Base-by-base conservation (phyloP, 2,113 vertebrate genomes). In the Numenius arquata region DNA sequence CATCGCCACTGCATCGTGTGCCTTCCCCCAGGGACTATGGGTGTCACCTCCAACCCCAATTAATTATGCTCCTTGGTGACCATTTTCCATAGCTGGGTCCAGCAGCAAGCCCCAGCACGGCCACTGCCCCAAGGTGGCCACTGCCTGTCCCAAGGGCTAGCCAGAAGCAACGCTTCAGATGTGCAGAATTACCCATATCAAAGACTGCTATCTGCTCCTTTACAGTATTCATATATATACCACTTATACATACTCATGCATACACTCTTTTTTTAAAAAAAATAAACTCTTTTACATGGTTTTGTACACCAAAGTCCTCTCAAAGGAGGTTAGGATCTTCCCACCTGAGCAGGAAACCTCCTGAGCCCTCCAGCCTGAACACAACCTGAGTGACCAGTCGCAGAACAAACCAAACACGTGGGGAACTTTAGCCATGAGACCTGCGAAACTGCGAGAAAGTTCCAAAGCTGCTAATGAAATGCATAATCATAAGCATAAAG, bases 1-100 rank as follows among this genome's bases (percentile, higher is more conserved):
- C 6, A 1, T 34, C 3, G n/a, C 62, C 47, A 3, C 43, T 2
- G 0, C 27, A 16, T 36, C 32, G 3, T 5, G 2, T 15, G 0
- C 67, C 83, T 12, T 8, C 40, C 77, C 53, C 71, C 7, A 5
- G 20, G 50, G 50, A 19, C 59, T 6, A 15, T 1, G 0, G 29
- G 59, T 13, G 3, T 18, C 48, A 11, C 19, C 68, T 15, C 19
- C 6, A 2, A 17, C 2, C 58, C 77, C 58, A 21, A 0, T 36
- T 56, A 9, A 34, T 40, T 5, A 22, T 1, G 1, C 38, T 34
- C 11, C 2, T 26, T 2, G 1, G 5, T 5, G 19, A n/a, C 50
- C 0, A 0, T 56, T 40, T 29, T 48, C 14, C 36, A 7, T 3
- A 48, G 68, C 14, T 43, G 66, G 40, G 50, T 36, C 14, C 4